Evolutionary conservation across 2,888 invertebrate species (phyloP).

Genomic region (Eupelmus urozonus): DNA sequence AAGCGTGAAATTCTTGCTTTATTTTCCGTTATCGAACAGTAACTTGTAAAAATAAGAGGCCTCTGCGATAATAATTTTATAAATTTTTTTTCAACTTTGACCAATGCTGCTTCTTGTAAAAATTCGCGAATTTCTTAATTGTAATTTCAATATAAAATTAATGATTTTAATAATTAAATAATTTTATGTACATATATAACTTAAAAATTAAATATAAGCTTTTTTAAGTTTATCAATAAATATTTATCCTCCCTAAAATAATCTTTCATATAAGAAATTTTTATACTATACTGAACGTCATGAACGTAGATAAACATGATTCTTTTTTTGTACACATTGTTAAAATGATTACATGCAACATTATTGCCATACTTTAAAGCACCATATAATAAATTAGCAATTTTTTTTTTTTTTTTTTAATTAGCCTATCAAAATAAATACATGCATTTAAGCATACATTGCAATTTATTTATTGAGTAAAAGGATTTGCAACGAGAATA

Average conservation of each 20-base stretch:
- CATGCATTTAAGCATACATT: not conserved
- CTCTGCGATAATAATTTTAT: not conserved
- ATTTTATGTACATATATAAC: too few species aligned
- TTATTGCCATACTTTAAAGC: conserved; percentile 38
- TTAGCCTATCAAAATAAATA: conserved; percentile 33
- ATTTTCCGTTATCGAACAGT: conserved; percentile 43
- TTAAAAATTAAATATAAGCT: too few species aligned
- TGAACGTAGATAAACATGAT: not conserved
- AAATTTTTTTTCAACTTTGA: not conserved
- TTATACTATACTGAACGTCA: too few species aligned
- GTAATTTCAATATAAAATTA: too few species aligned
- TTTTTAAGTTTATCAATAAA: not conserved
- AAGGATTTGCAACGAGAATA: not conserved
- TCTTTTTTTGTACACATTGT: conserved; percentile 22
- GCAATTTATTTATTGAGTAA: too few species aligned
- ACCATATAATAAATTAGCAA: conserved; percentile 22
- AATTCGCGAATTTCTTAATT: too few species aligned
- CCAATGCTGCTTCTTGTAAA: too few species aligned
- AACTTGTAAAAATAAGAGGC: conserved; percentile 30
- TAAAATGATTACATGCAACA: conserved; percentile 24
- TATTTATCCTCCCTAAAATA: conserved; percentile 4
- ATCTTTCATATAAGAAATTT: conserved; percentile 8
- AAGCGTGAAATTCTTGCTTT: conserved; percentile 41
- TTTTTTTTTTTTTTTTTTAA: conserved; percentile 5
- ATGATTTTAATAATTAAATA: too few species aligned